Base-by-base conservation (phyloP, 2,888 invertebrate species). In the Nycteola revayana region DNA sequence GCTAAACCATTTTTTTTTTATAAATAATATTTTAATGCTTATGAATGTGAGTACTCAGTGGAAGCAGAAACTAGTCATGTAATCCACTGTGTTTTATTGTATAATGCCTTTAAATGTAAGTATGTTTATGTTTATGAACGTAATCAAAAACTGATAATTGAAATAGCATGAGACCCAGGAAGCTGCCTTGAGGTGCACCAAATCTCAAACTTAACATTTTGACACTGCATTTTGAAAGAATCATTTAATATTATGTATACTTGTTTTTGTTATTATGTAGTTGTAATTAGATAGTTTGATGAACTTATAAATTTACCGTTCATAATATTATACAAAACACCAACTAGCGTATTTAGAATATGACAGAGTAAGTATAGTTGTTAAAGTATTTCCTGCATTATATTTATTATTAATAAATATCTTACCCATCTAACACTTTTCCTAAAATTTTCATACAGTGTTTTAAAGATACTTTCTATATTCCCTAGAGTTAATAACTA, bases 261-360 rank as follows among this genome's bases (percentile, higher is more conserved):
- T 41, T 48, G n/a, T 10, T 10, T 44, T 49, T 14, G 33, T 10
- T 27, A 43, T 38, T 49, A 25, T 39, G 37, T 45, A 45, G 25
- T 11, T 34, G 18, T 41, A 43, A 37, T 39, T 64, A 59, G 55
- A 44, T 54, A 52, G 42, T 27, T 32, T 26, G 47, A 41, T 44
- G 48, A 64, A 73, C 69, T 71, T 75, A 69, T 68, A 59, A 54
- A n/a, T 34, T 67, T 72, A 72, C 63, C 51, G 59, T 71, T 78
- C 70, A 60, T 66, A 53, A 68, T 64, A 56, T 64, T 65, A 72
- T 67, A 68, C 69, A 74, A 78, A 83, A 85, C 85, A 84, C 84
- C 85, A 84, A 84, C 66, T 83, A 83, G 77, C 48, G 55, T 68
- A 45, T 43, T 47, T 75, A 76, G 68, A 54, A 41, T 67, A 74